Percentiles rank a stretch among this genome's conserved stretches.
Evolutionary conservation across 2,888 invertebrate genomes (phyloP).

Genomic region (Leptinotarsa peninsularis): DNA sequence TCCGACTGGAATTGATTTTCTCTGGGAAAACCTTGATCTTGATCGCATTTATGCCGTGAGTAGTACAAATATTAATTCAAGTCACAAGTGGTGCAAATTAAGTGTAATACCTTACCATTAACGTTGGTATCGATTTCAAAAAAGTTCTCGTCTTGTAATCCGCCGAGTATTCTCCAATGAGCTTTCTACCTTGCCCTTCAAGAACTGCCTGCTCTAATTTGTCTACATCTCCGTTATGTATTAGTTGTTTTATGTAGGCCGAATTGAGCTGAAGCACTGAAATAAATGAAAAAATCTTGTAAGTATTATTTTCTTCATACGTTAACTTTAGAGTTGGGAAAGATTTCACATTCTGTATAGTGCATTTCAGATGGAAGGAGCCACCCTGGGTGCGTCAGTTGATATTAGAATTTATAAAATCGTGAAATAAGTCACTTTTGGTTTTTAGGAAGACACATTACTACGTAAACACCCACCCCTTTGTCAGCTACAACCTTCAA

Average conservation of each 20-base stretch:
- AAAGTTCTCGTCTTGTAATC: constrained; percentile 74
- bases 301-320: too few species aligned
- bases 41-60: constrained; percentile 8
- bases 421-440: too few species aligned
- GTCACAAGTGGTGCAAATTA: constrained; percentile 7
- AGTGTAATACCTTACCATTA: constrained; percentile 70
- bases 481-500: too few species aligned
- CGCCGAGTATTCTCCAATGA: constrained; percentile 74
- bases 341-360: too few species aligned
- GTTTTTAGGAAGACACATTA: too few species aligned
- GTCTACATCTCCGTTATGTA: constrained; percentile 74
- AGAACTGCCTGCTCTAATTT: constrained; percentile 76
- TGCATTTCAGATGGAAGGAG: too few species aligned
- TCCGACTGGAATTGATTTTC: background rate
- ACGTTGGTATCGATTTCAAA: constrained; percentile 75
- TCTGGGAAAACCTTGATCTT: background rate
- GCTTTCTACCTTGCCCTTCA: constrained; percentile 76
- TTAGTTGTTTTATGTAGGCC: constrained; percentile 69
- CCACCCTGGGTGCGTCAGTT: too few species aligned
- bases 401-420: too few species aligned
- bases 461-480: too few species aligned
- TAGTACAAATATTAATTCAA: constrained; percentile 10
- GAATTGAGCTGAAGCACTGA: constrained; percentile 69
- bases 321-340: too few species aligned
- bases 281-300: constrained; percentile 38